Percentiles rank a stretch among this genome's conserved stretches.
phyloP scores from a whole-genome alignment of 2,888 invertebrate species.

The Dysmachus trigonus region DNA sequence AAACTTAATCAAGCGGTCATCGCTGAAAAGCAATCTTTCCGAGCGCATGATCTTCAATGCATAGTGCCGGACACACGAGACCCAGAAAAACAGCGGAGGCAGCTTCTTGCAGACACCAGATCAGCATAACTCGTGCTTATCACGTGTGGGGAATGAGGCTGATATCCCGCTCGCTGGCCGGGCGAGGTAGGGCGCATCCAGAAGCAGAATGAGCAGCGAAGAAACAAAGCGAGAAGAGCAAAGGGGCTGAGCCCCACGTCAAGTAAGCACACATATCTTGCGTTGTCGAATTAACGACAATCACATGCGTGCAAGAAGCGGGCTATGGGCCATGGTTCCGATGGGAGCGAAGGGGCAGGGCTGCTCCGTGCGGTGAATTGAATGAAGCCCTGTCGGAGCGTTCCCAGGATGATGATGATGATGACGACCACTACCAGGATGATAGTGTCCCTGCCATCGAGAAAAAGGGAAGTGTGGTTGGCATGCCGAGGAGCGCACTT shows the following conservation, averaged over 20 bases:
- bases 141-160: conserved; percentile 30
- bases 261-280: neutral
- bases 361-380: neutral
- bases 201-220: neutral
- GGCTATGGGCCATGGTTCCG: no score
- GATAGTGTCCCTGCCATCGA: neutral
- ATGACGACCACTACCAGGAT: neutral
- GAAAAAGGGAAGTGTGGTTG: conserved; percentile 38
- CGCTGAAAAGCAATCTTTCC: conserved; percentile 3
- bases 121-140: conserved; percentile 33
- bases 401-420: neutral
- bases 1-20: conserved; percentile 6
- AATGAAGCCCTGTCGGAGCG: neutral
- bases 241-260: neutral
- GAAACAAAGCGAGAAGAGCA: neutral
- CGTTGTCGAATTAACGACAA: conserved; percentile 8
- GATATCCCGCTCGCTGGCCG: neutral
- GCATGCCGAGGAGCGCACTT: conserved; percentile 23
- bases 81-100: neutral
- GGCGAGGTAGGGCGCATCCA: neutral
- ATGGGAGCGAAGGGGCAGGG: neutral
- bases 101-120: neutral
- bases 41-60: neutral
- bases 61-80: neutral
- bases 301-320: neutral